Conservation (phyloP, 2,797 vertebrate genomes). For the Halcyon chelicuti region DNA sequence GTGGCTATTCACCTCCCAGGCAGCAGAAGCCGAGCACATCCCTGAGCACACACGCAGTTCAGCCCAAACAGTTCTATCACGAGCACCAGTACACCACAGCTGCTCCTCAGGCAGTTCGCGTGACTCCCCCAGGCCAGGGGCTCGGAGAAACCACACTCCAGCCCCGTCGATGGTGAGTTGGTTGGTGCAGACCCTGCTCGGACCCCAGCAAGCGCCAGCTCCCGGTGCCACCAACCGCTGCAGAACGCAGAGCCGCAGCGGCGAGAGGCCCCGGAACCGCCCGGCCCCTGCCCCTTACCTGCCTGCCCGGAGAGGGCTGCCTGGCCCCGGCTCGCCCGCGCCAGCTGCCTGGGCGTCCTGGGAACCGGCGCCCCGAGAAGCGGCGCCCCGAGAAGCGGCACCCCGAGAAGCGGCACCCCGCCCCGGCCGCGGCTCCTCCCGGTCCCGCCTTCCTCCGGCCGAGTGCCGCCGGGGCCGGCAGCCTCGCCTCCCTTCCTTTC, state of each 20-base stretch:
- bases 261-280: not conserved
- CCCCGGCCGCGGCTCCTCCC: not conserved
- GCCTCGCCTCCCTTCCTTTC: not conserved
- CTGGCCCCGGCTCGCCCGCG: not conserved
- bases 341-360: not conserved
- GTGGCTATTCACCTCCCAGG: accelerated
- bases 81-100: accelerated
- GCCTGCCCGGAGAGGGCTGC: not conserved
- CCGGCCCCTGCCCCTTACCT: not conserved
- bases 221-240: not conserved
- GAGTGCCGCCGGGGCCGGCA: accelerated
- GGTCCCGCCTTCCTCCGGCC: not conserved
- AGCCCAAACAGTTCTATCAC: accelerated
- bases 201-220: not conserved
- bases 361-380: not conserved
- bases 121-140: not conserved
- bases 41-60: accelerated
- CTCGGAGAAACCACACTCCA: not conserved
- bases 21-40: not conserved
- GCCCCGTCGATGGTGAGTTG: not conserved
- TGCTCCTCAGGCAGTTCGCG: not conserved
- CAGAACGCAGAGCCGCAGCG: not conserved
- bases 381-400: not conserved
- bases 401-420: too few species aligned
- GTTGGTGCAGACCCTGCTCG: not conserved